Evolutionary conservation across 2,113 vertebrate species (phyloP).

Genomic region (Odocoileus hemionus): DNA sequence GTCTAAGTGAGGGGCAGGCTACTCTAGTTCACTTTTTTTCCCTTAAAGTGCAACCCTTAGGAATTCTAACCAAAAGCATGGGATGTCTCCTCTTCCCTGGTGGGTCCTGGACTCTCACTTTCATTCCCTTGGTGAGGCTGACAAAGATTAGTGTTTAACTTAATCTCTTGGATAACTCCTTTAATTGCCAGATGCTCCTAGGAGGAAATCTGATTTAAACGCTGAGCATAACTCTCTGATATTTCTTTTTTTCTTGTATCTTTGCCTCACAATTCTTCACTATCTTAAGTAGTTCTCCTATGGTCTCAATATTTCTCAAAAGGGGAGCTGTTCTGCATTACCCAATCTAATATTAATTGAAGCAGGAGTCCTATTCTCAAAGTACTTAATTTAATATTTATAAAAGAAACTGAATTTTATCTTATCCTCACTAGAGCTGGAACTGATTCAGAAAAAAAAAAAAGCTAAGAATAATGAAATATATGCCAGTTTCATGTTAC

Average conservation of each 20-base stretch:
- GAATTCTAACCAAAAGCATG: background rate
- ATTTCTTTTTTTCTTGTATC: background rate
- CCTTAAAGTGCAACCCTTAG: background rate
- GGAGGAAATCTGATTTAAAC: background rate
- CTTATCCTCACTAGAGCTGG: background rate
- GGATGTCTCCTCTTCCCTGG: background rate
- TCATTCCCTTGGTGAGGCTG: background rate
- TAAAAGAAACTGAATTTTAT: slow-evolving; percentile 4
- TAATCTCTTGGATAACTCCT: background rate
- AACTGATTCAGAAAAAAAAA: background rate
- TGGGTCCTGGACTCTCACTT: background rate
- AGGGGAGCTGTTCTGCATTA: background rate
- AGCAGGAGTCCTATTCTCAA: background rate
- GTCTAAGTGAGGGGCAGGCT: background rate
- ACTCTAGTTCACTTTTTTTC: background rate
- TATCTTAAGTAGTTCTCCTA: background rate
- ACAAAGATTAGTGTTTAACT: background rate
- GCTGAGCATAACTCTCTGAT: background rate
- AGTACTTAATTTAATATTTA: slow-evolving; percentile 29
- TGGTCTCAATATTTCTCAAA: background rate
- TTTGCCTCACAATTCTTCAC: background rate
- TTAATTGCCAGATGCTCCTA: background rate
- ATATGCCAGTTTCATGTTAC: background rate
- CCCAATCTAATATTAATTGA: background rate
- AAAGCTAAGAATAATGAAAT: background rate